Evolutionary conservation across 2,888 invertebrate genomes (phyloP).

Genomic region (Mythimna vitellina): DNA sequence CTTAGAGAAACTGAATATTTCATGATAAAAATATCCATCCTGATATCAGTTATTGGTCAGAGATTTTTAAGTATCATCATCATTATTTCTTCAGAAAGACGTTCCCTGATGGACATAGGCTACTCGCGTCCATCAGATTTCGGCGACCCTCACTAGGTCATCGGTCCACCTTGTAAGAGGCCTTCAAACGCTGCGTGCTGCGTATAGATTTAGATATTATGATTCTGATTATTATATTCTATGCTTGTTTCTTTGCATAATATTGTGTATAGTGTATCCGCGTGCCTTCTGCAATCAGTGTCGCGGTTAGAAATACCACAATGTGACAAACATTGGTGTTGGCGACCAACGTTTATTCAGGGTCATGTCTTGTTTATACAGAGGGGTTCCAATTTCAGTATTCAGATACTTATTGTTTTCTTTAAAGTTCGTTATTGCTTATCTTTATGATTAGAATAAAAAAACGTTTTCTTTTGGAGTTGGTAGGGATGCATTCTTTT

Average conservation of each 20-base stretch:
- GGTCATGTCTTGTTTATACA: slow-evolving; percentile 23
- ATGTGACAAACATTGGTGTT: slow-evolving; percentile 33
- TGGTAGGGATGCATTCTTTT: background rate
- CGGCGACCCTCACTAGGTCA: no score
- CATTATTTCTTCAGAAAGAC: no score
- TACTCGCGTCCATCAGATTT: no score
- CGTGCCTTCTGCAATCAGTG: slow-evolving; percentile 38
- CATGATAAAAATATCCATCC: background rate
- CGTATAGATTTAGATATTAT: no score
- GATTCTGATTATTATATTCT: background rate
- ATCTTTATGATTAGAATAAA: background rate
- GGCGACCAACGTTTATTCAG: slow-evolving; percentile 26
- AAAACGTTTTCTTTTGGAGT: background rate
- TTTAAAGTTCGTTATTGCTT: background rate
- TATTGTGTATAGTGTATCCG: background rate
- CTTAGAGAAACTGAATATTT: background rate
- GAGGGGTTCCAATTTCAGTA: slow-evolving; percentile 12
- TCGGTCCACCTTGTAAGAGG: no score
- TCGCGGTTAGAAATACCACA: slow-evolving; percentile 37
- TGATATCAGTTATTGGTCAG: background rate
- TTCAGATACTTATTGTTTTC: background rate
- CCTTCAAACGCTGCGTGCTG: no score
- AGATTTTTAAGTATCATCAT: no score
- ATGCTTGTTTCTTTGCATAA: background rate
- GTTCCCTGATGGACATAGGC: no score